Conservation (phyloP, 2,888 invertebrate genomes). For the Xestia rhomboidea region DNA sequence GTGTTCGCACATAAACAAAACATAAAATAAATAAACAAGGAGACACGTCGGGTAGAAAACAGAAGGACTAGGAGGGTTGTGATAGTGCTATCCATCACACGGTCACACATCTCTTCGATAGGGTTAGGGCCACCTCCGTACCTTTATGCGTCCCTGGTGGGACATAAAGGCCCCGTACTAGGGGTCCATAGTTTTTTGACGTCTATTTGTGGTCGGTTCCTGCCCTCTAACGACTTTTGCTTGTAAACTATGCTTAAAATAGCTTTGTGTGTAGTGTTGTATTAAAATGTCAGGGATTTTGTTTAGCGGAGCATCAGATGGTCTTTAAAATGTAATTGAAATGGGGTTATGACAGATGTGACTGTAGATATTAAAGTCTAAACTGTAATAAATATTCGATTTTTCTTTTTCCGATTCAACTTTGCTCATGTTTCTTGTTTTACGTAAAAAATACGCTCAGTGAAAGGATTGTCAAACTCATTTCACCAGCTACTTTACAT, state of each 20-base stretch:
- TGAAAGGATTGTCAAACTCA: constrained; percentile 60
- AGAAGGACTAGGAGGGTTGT: constrained; percentile 86
- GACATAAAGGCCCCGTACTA: constrained; percentile 86
- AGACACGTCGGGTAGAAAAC: constrained; percentile 80
- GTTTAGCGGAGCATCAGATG: constrained; percentile 49
- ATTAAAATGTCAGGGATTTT: constrained; percentile 61
- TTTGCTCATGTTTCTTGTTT: background rate
- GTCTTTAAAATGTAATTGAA: constrained; percentile 62
- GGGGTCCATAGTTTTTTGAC: constrained; percentile 89
- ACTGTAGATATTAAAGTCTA: constrained; percentile 37
- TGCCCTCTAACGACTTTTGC: constrained; percentile 85
- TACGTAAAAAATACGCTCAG: constrained; percentile 17
- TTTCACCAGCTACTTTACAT: constrained; percentile 65
- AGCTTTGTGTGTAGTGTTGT: constrained; percentile 57
- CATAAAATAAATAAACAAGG: constrained; percentile 88
- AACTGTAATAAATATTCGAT: constrained; percentile 5
- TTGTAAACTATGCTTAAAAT: constrained; percentile 74
- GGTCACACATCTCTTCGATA: constrained; percentile 89
- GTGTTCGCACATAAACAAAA: constrained; percentile 88
- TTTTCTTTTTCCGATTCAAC: background rate
- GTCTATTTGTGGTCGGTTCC: constrained; percentile 89
- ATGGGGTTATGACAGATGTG: constrained; percentile 57
- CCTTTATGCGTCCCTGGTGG: constrained; percentile 90
- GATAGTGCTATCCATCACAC: constrained; percentile 89
- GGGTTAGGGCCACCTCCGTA: constrained; percentile 89